Evolutionary conservation across 2,888 invertebrate species (phyloP).

Genomic region (Argyra leucocephala): DNA sequence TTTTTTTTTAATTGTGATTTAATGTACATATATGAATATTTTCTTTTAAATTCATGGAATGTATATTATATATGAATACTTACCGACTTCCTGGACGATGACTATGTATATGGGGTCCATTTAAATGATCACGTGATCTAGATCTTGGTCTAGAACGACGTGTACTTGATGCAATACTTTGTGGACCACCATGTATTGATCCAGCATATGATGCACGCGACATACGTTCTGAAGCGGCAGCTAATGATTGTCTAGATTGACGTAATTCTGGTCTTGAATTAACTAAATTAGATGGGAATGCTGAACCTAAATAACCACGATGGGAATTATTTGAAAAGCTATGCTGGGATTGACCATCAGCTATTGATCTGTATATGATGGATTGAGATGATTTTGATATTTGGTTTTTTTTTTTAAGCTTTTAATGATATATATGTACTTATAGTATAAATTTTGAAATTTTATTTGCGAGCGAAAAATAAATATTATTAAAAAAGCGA

Average conservation of each 20-base stretch:
- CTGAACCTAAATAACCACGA: constrained; percentile 57
- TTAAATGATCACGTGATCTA: constrained; percentile 58
- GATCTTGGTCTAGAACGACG: constrained; percentile 66
- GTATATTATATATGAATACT: constrained; percentile 30
- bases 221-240: constrained; percentile 71
- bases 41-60: constrained; percentile 11
- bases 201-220: constrained; percentile 64
- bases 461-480: constrained; percentile 12
- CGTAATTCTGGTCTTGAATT: constrained; percentile 72
- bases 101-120: constrained; percentile 44
- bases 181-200: constrained; percentile 51
- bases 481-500: neutral
- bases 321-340: constrained; percentile 76
- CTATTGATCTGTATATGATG: constrained; percentile 54
- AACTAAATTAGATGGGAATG: constrained; percentile 65
- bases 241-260: constrained; percentile 76
- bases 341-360: constrained; percentile 82
- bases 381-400: constrained; percentile 9
- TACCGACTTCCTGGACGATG: constrained; percentile 68
- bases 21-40: constrained; percentile 12
- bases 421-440: constrained; percentile 7
- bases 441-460: constrained; percentile 4
- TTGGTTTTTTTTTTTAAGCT: neutral
- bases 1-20: constrained; percentile 2
- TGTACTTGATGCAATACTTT: constrained; percentile 52